Evolutionary conservation across 1,140 invertebrate genomes (phyloP).

Genomic region (Oncopeltus fasciatus): DNA sequence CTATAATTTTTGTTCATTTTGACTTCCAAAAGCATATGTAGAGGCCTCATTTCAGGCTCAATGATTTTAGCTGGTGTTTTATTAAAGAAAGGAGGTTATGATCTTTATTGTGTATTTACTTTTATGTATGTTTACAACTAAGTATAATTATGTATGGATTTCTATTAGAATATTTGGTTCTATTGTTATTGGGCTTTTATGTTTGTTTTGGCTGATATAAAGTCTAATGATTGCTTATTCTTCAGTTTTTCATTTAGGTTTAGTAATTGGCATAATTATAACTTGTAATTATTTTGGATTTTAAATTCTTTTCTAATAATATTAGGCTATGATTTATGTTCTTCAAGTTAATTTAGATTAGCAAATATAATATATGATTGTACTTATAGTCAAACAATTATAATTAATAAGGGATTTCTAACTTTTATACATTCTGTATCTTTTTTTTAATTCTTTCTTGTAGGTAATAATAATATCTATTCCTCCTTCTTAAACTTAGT

Average conservation of each 20-base stretch:
- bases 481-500: conserved; percentile 33
- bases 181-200: conserved; percentile 39
- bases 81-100: conserved; percentile 51
- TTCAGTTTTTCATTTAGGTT: conserved; percentile 42
- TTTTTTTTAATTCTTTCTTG: neutral
- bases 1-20: conserved; percentile 51
- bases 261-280: conserved; percentile 36
- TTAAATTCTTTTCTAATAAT: conserved; percentile 9
- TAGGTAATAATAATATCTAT: neutral
- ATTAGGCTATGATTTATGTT: conserved; percentile 32
- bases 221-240: conserved; percentile 47
- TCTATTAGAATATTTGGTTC: conserved; percentile 35
- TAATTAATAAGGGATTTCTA: conserved; percentile 30
- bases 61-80: conserved; percentile 55
- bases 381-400: conserved; percentile 29
- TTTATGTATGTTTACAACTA: conserved; percentile 30
- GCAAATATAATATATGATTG: conserved; percentile 46
- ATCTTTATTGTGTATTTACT: conserved; percentile 38
- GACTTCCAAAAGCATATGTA: conserved; percentile 56
- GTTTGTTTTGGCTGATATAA: conserved; percentile 42
- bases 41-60: conserved; percentile 50
- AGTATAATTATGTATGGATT: conserved; percentile 34
- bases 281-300: conserved; percentile 27
- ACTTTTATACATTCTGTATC: neutral
- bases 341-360: conserved; percentile 51